Base-by-base conservation (phyloP, 2,888 invertebrate genomes). In the Acheta domesticus region DNA sequence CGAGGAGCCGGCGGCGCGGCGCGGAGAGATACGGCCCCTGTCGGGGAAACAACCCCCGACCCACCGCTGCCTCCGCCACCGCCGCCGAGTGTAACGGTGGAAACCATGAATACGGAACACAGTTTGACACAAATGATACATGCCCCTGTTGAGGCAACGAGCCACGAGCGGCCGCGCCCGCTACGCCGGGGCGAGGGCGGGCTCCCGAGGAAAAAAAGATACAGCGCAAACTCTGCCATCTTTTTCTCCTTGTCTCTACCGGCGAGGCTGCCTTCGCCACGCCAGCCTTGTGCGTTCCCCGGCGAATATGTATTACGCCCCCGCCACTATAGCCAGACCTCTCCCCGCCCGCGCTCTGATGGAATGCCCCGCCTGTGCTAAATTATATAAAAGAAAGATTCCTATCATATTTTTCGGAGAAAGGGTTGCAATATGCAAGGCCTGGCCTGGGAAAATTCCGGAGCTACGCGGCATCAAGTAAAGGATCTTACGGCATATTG, bases 21-120 rank as follows among this genome's bases (percentile, higher is more conserved):
- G 62, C 14, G 62, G 62, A 62, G 62, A 62, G 62, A 62, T 62
- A 62, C 62, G 62, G 62, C n/a, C 62, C 62, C 62, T n/a, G 62
- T 19, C 62, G 62, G 62, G 62, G 62, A 62, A 62, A 62, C 62
- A 62, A 62, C 62, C 62, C 62, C 14, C 62, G 62, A 62, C 62
- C 62, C 62, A 19, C 62, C n/a, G n/a, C 62, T n/a, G 16, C 16
- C 62, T 62, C 14, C 62, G 4, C 62, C 62, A 4, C n/a, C 62
- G n/a, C n/a, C 62, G 62, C 62, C 62, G 62, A 62, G n/a, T 62
- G 62, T 62, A 62, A 62, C n/a, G 62, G 62, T 62, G 62, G 62
- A 62, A 62, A 62, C 62, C 62, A 62, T 62, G 62, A 62, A 62
- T 62, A 62, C 62, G 62, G 62, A 62, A 62, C 62, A 62, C 62